These are phyloP conservation scores for Megaceryle maxima DNA, from an alignment of 2,113 vertebrate genomes.

Conservation along the genomic window DNA sequence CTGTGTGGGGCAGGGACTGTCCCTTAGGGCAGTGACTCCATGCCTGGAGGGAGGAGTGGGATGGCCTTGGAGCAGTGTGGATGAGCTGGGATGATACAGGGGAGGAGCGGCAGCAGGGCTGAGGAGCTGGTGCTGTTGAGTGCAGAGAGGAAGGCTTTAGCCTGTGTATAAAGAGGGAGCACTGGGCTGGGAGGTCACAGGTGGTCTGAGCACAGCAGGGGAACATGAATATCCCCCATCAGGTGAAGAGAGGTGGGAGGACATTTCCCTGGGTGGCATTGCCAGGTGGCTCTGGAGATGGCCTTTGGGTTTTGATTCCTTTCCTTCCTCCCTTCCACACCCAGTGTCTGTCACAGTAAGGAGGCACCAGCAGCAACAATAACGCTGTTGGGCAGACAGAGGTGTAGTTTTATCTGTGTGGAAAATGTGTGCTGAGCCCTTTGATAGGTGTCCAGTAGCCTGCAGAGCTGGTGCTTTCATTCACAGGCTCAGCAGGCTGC, in stretches of 20 bases:
- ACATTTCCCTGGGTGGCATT: not conserved
- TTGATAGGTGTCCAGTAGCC: not conserved
- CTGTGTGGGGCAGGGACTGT: not conserved
- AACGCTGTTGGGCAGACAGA: rapidly evolving
- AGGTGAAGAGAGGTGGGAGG: not conserved
- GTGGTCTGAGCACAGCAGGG: not conserved
- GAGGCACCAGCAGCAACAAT: not conserved
- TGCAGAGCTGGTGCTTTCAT: not conserved
- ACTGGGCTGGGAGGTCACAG: not conserved
- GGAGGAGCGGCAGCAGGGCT: not conserved
- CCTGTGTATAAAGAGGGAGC: not conserved
- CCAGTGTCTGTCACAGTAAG: rapidly evolving
- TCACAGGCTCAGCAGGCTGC: not conserved
- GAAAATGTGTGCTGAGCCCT: not conserved
- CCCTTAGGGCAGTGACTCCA: not conserved
- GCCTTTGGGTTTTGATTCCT: not conserved
- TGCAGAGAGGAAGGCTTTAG: not conserved
- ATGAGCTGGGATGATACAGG: not conserved
- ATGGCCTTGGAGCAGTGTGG: not conserved
- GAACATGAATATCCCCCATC: not conserved
- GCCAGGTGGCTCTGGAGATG: not conserved
- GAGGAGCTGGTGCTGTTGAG: not conserved
- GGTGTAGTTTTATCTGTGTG: not conserved
- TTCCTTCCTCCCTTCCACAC: not conserved
- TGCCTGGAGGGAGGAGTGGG: not conserved